A percentile compares a stretch with the other conserved stretches of the same genome.
Conservation (phyloP, 2,113 vertebrate genomes). For the Lampris megalopsis region DNA sequence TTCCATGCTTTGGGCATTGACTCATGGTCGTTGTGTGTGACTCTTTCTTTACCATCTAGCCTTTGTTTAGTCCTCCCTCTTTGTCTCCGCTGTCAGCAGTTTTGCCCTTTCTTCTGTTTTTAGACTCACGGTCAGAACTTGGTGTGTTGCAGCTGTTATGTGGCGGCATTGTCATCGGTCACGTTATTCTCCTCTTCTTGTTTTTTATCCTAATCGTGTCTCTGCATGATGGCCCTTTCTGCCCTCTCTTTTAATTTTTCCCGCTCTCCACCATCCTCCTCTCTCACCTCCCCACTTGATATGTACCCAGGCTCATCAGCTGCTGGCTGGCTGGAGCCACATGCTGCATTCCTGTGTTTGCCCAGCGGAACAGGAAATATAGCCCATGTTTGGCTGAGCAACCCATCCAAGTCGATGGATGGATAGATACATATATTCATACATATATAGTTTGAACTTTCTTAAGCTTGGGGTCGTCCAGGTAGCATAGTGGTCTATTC, state of each 20-base stretch:
- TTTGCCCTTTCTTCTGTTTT: conserved; percentile 2
- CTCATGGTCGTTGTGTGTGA: background rate
- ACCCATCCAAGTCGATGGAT: background rate
- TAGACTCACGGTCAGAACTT: conserved; percentile 7
- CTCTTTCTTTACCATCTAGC: conserved; percentile 8
- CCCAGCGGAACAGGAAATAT: conserved; percentile 16
- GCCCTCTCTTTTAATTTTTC: background rate
- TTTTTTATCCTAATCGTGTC: background rate
- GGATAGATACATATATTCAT: background rate
- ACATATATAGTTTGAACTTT: no score
- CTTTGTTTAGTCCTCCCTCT: background rate
- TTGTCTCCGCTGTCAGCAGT: background rate
- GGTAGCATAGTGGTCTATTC: no score
- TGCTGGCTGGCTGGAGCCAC: conserved; percentile 21
- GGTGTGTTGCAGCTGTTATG: conserved; percentile 20
- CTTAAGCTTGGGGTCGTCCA: no score
- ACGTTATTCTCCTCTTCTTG: background rate
- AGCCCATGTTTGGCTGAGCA: background rate
- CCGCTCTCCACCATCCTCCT: background rate
- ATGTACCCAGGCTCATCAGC: conserved; percentile 1
- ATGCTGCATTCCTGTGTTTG: conserved; percentile 10
- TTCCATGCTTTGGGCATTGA: background rate
- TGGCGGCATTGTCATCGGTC: background rate
- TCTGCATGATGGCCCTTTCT: background rate
- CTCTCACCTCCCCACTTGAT: background rate